These are phyloP conservation scores for Bradypodion ventrale DNA, from an alignment of 2,797 vertebrate species.

Conservation along the genomic window DNA sequence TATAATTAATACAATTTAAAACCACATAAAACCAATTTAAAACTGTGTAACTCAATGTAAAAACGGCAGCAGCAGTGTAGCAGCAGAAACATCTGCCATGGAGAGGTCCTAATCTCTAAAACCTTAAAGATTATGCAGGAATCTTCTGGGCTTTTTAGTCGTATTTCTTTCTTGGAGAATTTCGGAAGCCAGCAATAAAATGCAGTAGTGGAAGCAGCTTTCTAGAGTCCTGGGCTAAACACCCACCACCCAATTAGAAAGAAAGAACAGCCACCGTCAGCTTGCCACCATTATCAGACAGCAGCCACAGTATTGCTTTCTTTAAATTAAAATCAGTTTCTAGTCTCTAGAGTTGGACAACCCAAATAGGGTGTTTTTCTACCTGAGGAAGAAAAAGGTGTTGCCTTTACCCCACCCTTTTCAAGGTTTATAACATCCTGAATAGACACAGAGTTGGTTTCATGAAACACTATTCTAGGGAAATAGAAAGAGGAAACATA, in stretches of 20 bases:
- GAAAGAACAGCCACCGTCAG: accelerated
- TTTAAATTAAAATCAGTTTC: background rate
- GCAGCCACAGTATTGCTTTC: background rate
- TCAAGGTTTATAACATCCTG: background rate
- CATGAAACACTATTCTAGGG: background rate
- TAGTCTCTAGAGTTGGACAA: background rate
- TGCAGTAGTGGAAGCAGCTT: background rate
- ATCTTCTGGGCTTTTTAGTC: background rate
- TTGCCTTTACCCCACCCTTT: background rate
- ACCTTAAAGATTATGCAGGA: too few relatives aligned
- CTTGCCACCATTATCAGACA: background rate
- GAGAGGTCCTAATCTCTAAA: too few relatives aligned
- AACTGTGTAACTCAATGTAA: too few relatives aligned
- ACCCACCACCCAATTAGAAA: background rate
- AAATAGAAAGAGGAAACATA: background rate
- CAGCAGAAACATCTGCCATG: too few relatives aligned
- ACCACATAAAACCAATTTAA: too few relatives aligned
- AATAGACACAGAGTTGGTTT: background rate
- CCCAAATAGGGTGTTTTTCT: background rate
- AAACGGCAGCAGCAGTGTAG: too few relatives aligned
- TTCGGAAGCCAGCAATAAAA: background rate
- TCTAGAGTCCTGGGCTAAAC: background rate
- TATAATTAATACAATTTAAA: too few relatives aligned
- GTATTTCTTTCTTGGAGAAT: background rate
- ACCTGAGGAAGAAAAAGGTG: background rate